These are phyloP conservation scores for Etheostoma spectabile DNA, from an alignment of 2,113 vertebrate species.

Conservation along the genomic window DNA sequence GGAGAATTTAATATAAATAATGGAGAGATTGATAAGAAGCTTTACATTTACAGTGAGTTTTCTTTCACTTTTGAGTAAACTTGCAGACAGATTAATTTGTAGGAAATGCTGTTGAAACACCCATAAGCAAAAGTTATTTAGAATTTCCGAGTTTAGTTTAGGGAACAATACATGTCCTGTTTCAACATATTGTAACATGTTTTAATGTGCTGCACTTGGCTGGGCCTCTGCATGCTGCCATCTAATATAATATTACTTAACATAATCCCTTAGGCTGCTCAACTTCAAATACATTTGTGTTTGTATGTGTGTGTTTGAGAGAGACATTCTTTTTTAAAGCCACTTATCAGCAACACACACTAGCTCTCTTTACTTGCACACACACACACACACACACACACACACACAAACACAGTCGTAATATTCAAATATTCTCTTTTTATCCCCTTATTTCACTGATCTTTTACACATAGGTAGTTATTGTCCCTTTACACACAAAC, in stretches of 20 bases:
- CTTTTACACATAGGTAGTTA: constrained; percentile 5
- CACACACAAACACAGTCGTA: neutral
- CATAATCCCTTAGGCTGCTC: constrained; percentile 3
- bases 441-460: neutral
- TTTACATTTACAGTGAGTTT: neutral
- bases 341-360: constrained; percentile 17
- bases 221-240: constrained; percentile 2
- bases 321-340: constrained; percentile 27
- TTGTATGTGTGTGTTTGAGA: neutral
- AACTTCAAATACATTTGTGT: constrained; percentile 14
- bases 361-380: neutral
- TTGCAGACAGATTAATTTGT: neutral
- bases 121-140: neutral
- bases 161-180: neutral
- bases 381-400: neutral
- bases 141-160: neutral
- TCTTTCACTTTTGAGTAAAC: neutral
- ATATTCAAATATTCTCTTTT: constrained; percentile 14
- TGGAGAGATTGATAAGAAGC: neutral
- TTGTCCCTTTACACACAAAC: constrained; percentile 2
- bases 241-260: neutral
- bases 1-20: neutral
- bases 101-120: neutral
- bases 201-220: neutral
- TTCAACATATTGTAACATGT: neutral